Evolutionary conservation across 2,113 vertebrate species (phyloP), one percentile per base, ranked within the genome.

Genomic region (Ameiurus melas): DNA sequence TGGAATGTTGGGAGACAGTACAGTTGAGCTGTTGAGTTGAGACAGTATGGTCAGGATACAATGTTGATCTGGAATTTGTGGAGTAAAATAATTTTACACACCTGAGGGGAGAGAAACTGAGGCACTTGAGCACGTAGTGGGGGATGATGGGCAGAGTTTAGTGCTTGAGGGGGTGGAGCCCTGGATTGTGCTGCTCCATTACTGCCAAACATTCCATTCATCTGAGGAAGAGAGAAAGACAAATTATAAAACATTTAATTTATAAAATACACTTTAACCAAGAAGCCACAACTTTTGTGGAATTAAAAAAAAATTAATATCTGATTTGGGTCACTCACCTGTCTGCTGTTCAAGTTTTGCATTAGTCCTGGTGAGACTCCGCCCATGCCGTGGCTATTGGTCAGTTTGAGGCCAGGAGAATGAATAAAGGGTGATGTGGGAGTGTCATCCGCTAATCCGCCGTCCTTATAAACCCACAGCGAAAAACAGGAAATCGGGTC

Each of bases 291-390:
- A 60, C 2, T 19, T 8, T 7, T 58, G 9, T 39, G 30, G 16
- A 13, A n/a, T n/a, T n/a, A n/a, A n/a, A n/a, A n/a, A n/a, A n/a
- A n/a, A n/a, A n/a, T 33, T 25, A 53, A 53, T 43, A 30, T 12
- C 25, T 13, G 64, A 5, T 47, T 75, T 27, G 51, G 8, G n/a
- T 12, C 85, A 86, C 95, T 95, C 95, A 99, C 98, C 97, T 98
- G 98, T 98, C 98, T 97, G 96, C 97, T 97, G 97, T 99, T 99
- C 97, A 99, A 97, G 98, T 99, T 99, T 97, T 99, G 98, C 97
- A 99, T 97, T 95, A 99, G 97, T 95, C 97, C 97, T 92, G 97
- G 96, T 95, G 97, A 97, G 95, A 98, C 96, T 94, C 97, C 97
- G 93, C 97, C 97, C 96, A 99, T 96, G 96, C 97, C 96, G 94